Percentiles rank a stretch among this genome's conserved stretches.
Conservation (phyloP, 2,888 invertebrate genomes). For the Polylopha cassiicola region DNA sequence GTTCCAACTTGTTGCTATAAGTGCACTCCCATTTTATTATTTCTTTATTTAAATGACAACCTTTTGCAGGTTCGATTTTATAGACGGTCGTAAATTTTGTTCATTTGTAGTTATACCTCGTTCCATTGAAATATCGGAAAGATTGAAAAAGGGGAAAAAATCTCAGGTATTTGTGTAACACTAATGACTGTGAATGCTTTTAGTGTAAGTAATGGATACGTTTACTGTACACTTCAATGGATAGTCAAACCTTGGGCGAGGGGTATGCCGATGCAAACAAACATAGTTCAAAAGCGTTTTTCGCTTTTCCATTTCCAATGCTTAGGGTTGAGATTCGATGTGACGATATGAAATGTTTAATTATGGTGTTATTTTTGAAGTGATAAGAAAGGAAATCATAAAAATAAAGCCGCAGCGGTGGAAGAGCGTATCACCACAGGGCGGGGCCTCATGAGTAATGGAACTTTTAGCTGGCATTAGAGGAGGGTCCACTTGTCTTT, state of each 20-base stretch:
- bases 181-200: slow-evolving; percentile 22
- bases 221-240: slow-evolving; percentile 16
- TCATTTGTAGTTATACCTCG: slow-evolving; percentile 14
- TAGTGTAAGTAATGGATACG: slow-evolving; percentile 22
- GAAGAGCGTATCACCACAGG: slow-evolving; percentile 62
- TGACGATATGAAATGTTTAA: slow-evolving; percentile 3
- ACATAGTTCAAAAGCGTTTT: slow-evolving; percentile 13
- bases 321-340: slow-evolving; percentile 2
- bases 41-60: slow-evolving; percentile 4
- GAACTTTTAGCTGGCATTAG: slow-evolving; percentile 64
- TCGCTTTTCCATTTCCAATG: slow-evolving; percentile 10
- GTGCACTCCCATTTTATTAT: slow-evolving; percentile 20
- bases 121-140: slow-evolving; percentile 13
- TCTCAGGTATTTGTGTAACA: slow-evolving; percentile 12
- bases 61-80: slow-evolving; percentile 6
- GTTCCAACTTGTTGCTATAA: slow-evolving; percentile 21
- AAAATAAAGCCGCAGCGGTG: slow-evolving; percentile 46
- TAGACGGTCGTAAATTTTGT: slow-evolving; percentile 8
- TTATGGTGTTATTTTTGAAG: slow-evolving; percentile 6
- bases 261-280: slow-evolving; percentile 10
- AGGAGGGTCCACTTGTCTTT: slow-evolving; percentile 76
- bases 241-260: slow-evolving; percentile 12
- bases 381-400: slow-evolving; percentile 28
- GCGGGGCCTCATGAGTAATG: slow-evolving; percentile 72
- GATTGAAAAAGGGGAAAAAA: slow-evolving; percentile 13